These are phyloP conservation scores for Tenthredo mesomela DNA, from an alignment of 2,888 invertebrate species.

Conservation along the genomic window DNA sequence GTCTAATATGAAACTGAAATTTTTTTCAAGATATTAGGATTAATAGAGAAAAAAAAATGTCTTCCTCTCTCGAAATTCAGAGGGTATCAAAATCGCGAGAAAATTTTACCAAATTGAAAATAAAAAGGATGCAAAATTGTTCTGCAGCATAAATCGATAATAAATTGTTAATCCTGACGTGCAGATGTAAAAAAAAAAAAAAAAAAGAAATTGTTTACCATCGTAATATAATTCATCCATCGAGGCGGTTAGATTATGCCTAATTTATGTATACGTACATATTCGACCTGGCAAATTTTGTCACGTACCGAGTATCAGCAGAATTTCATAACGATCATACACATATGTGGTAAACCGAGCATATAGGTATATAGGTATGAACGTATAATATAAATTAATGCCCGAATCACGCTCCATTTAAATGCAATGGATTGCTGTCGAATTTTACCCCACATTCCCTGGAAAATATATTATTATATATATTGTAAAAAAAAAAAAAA, in stretches of 20 bases:
- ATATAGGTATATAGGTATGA: neutral
- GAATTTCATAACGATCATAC: constrained; percentile 10
- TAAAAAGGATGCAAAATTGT: neutral
- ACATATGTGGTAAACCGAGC: neutral
- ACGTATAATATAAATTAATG: neutral
- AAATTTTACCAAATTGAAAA: neutral
- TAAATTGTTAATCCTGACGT: neutral
- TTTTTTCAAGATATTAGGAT: neutral
- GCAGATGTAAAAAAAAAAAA: neutral
- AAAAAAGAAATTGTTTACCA: neutral
- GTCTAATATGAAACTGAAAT: neutral
- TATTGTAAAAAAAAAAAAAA: neutral
- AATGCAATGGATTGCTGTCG: neutral
- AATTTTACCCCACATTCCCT: neutral
- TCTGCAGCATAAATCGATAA: neutral
- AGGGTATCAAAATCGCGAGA: neutral
- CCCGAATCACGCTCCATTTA: neutral
- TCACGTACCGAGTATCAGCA: constrained; percentile 13
- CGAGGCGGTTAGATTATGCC: neutral
- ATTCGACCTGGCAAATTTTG: neutral
- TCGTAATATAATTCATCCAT: neutral
- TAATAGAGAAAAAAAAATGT: neutral
- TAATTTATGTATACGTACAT: neutral
- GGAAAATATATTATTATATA: neutral
- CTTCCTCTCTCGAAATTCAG: neutral